Conservation (phyloP, 2,113 vertebrate species). For the Trinectes maculatus region DNA sequence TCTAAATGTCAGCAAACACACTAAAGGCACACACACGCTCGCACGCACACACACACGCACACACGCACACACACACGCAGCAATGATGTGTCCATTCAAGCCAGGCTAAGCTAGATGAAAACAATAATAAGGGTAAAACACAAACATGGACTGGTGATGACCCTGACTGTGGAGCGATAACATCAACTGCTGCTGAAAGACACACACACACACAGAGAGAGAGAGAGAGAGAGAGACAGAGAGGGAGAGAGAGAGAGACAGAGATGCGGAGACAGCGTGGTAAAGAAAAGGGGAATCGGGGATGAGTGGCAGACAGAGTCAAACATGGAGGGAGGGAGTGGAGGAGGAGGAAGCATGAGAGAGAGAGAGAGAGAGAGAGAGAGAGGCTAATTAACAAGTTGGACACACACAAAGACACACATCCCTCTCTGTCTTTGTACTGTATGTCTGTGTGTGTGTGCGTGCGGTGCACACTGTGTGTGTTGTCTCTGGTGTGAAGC, state of each 20-base stretch:
- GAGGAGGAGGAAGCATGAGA: constrained; percentile 31
- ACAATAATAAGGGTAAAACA: constrained; percentile 63
- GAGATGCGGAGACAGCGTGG: background rate
- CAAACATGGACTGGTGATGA: constrained; percentile 64
- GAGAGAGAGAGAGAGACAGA: constrained; percentile 25
- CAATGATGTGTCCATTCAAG: constrained; percentile 32
- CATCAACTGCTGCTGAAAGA: constrained; percentile 55
- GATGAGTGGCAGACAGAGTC: constrained; percentile 33
- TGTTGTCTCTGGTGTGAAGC: constrained; percentile 66
- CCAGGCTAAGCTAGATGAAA: constrained; percentile 46
- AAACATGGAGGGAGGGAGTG: constrained; percentile 38
- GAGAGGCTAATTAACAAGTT: constrained; percentile 22
- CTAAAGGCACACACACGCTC: constrained; percentile 5
- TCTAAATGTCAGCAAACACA: constrained; percentile 53
- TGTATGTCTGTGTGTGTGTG: constrained; percentile 1
- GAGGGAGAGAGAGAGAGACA: background rate
- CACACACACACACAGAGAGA: constrained; percentile 27
- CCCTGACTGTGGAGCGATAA: constrained; percentile 55
- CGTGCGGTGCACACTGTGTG: too few relatives aligned
- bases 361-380: constrained; percentile 3
- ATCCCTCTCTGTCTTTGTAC: constrained; percentile 6
- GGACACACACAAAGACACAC: background rate
- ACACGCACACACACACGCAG: constrained; percentile 4
- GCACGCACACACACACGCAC: background rate
- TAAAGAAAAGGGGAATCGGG: constrained; percentile 11